phyloP scores from a whole-genome alignment of 2,888 invertebrate species.

The Euphydryas editha region DNA sequence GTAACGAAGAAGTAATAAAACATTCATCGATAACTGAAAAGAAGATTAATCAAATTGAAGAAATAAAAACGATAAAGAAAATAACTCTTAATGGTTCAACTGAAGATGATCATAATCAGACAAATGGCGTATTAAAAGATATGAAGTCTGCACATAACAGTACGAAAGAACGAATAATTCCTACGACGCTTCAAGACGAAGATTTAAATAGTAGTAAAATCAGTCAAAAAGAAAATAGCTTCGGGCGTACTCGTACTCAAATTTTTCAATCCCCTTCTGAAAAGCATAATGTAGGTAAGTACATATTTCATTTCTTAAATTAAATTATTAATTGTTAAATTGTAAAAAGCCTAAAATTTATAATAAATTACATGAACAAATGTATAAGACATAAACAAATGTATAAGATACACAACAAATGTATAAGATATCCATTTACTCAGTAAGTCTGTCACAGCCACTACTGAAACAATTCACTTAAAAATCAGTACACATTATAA shows the following conservation, averaged over 20 bases:
- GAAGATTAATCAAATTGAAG: conserved; percentile 66
- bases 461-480: no score
- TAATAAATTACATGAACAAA: no score
- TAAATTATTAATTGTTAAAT: background rate
- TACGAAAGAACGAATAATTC: conserved; percentile 27
- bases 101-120: conserved; percentile 44
- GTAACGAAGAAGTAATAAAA: conserved; percentile 67
- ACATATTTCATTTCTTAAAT: background rate
- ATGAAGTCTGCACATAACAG: conserved; percentile 5
- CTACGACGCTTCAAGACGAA: conserved; percentile 27
- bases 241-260: conserved; percentile 13
- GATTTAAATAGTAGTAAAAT: conserved; percentile 19
- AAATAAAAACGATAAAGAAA: conserved; percentile 79
- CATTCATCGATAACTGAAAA: conserved; percentile 69
- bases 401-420: no score
- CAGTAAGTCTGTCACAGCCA: no score
- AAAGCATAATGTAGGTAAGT: conserved; percentile 41
- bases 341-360: no score
- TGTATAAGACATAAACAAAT: no score
- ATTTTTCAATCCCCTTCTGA: conserved; percentile 33
- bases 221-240: conserved; percentile 4
- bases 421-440: no score
- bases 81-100: conserved; percentile 69
- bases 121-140: conserved; percentile 17
- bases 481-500: no score